Conservation (phyloP, 1,140 invertebrate genomes). For the Acarapis woodi region DNA sequence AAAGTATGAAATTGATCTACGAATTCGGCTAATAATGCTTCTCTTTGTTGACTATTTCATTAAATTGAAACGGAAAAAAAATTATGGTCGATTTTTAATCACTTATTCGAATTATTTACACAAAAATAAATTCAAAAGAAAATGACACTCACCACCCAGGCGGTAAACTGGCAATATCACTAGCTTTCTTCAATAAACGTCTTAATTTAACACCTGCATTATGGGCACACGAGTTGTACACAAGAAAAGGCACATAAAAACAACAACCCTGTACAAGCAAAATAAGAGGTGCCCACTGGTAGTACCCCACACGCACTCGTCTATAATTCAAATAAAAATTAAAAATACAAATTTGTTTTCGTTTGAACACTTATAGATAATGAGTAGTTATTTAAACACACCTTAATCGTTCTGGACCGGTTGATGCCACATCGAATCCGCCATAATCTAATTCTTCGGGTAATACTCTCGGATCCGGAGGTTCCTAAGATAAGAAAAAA, state of each 20-base stretch:
- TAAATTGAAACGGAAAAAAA: no score
- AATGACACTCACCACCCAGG: no score
- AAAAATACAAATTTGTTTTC: no score
- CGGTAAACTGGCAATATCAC: constrained; percentile 17
- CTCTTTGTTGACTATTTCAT: constrained; percentile 19
- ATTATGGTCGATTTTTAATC: no score
- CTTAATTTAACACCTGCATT: constrained; percentile 18
- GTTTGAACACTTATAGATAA: no score
- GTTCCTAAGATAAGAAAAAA: constrained; percentile 10
- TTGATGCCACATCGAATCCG: constrained; percentile 11
- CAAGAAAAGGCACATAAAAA: constrained; percentile 25
- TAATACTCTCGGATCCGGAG: constrained; percentile 12
- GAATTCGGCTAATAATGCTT: constrained; percentile 18
- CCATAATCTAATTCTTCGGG: constrained; percentile 15
- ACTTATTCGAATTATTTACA: no score
- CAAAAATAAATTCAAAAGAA: no score
- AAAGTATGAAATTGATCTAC: constrained; percentile 19
- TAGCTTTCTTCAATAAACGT: constrained; percentile 17
- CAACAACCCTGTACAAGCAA: constrained; percentile 23
- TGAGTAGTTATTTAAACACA: no score
- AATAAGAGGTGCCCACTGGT: constrained; percentile 27
- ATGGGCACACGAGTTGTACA: constrained; percentile 21
- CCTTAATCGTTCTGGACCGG: constrained; percentile 14
- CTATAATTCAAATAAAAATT: no score
- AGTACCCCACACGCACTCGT: constrained; percentile 20